These are phyloP conservation scores for Ahaetulla prasina DNA, from an alignment of 2,113 vertebrate species.

Conservation along the genomic window DNA sequence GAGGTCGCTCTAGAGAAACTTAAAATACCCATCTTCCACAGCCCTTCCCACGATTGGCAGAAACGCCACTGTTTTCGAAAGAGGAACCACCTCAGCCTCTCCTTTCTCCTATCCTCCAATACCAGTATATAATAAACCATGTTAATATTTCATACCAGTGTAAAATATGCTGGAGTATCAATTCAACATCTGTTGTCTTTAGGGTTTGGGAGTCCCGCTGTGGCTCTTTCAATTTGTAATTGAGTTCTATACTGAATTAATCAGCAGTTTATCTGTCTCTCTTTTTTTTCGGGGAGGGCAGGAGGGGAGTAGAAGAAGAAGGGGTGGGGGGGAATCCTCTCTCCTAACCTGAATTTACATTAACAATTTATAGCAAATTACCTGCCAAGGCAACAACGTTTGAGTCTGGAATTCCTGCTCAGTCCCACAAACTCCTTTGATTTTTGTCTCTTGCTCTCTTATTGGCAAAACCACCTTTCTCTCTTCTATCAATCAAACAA, in stretches of 20 bases:
- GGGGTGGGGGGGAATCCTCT: constrained; percentile 62
- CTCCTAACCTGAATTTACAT: constrained; percentile 80
- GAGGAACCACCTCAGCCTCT: constrained; percentile 30
- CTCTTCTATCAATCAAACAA: neutral
- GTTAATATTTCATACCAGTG: constrained; percentile 95
- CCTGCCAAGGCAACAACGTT: constrained; percentile 71
- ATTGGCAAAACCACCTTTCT: neutral
- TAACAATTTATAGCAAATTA: constrained; percentile 82
- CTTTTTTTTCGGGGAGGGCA: neutral
- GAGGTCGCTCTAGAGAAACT: neutral
- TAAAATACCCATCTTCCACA: constrained; percentile 21
- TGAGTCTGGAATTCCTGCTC: constrained; percentile 50
- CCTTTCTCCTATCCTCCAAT: constrained; percentile 54
- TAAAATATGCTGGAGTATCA: constrained; percentile 93
- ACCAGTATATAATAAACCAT: constrained; percentile 79
- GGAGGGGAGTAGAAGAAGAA: constrained; percentile 63
- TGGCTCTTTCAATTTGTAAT: constrained; percentile 97
- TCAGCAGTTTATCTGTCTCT: constrained; percentile 88
- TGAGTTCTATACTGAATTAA: constrained; percentile 98
- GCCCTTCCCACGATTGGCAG: constrained; percentile 40
- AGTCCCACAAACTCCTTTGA: constrained; percentile 38
- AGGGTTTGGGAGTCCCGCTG: constrained; percentile 79
- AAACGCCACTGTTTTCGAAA: neutral
- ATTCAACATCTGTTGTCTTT: constrained; percentile 92
- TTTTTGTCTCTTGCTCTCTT: constrained; percentile 48